Percentiles rank a stretch among this genome's conserved stretches.
Conservation (phyloP, 2,888 invertebrate genomes). For the Desoria tigrina region DNA sequence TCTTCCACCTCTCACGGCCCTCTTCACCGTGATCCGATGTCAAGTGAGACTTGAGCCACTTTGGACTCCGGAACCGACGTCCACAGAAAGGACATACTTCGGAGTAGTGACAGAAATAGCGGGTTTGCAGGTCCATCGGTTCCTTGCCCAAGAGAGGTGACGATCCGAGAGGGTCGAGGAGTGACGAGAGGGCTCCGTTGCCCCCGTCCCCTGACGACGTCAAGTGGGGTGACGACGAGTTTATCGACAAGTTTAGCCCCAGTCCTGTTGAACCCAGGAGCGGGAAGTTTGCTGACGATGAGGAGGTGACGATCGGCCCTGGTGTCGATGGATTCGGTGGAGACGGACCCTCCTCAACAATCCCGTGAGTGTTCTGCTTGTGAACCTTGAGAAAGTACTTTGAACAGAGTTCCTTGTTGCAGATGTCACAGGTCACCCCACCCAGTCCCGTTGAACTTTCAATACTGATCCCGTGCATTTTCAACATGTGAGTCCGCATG, state of each 20-base stretch:
- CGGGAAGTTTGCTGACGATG: constrained; percentile 44
- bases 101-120: constrained; percentile 69
- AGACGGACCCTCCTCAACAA: constrained; percentile 74
- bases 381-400: constrained; percentile 96
- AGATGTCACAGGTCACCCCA: constrained; percentile 93
- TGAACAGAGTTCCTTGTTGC: constrained; percentile 96
- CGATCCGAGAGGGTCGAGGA: constrained; percentile 22
- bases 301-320: constrained; percentile 52
- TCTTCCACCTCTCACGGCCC: constrained; percentile 66
- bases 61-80: constrained; percentile 81
- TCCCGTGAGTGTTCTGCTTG: constrained; percentile 96
- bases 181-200: constrained; percentile 53
- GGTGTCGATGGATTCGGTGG: constrained; percentile 50
- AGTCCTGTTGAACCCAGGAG: neutral
- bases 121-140: constrained; percentile 64
- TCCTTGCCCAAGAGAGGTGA: constrained; percentile 62
- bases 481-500: constrained; percentile 98
- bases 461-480: constrained; percentile 95
- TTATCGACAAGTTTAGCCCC: constrained; percentile 11
- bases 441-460: constrained; percentile 90
- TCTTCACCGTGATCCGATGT: constrained; percentile 79
- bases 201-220: constrained; percentile 4
- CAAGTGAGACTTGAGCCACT: constrained; percentile 84
- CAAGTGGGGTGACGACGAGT: constrained; percentile 6
- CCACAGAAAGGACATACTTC: constrained; percentile 84